phyloP scores from a whole-genome alignment of 1,140 invertebrate species.

The Cepaea nemoralis region DNA sequence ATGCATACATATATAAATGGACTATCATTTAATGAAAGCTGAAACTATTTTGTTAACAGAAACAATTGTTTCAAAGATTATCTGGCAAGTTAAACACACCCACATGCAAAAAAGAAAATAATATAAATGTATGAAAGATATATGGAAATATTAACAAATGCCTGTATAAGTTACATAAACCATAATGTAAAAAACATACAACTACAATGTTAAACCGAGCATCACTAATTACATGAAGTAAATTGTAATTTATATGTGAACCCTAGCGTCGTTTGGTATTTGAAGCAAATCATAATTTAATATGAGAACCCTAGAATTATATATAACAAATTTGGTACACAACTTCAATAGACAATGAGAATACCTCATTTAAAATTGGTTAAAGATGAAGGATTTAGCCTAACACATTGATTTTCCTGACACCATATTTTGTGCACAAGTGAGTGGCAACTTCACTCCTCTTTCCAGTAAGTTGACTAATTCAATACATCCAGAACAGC shows the following conservation, averaged over 20 bases:
- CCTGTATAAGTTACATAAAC: not conserved
- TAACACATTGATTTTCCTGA: constrained; percentile 66
- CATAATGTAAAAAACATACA: too few species aligned
- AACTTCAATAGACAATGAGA: not conserved
- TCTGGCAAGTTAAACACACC: too few species aligned
- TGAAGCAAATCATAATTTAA: not conserved
- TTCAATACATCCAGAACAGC: constrained; percentile 75
- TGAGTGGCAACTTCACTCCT: constrained; percentile 68
- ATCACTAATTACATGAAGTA: not conserved
- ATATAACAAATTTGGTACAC: not conserved
- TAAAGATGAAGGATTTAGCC: not conserved
- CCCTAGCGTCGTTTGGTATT: not conserved
- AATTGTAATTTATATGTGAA: not conserved
- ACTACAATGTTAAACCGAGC: not conserved
- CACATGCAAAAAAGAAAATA: too few species aligned
- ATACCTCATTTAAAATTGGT: not conserved
- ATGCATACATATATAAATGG: too few species aligned
- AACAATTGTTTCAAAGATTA: too few species aligned
- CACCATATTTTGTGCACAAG: constrained; percentile 70
- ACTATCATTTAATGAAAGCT: too few species aligned
- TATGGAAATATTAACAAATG: too few species aligned
- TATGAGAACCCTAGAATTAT: not conserved
- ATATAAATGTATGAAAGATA: too few species aligned
- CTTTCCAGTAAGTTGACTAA: constrained; percentile 66
- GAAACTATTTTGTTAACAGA: too few species aligned